Evolutionary conservation across 2,888 invertebrate species (phyloP).

Genomic region (Tenodera sinensis): DNA sequence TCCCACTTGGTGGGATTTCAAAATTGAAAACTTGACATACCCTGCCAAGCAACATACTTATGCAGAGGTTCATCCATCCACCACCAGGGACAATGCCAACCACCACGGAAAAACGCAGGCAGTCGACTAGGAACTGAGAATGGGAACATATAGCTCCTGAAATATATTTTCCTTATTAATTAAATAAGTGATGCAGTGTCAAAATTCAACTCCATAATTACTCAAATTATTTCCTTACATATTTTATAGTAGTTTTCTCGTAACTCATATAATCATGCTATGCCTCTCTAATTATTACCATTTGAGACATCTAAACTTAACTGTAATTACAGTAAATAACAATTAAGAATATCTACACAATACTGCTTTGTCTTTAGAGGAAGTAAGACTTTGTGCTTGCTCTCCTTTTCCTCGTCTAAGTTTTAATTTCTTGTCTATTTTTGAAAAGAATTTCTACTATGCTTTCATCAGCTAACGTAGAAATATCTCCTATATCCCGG

Average conservation of each 20-base stretch:
- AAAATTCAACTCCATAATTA: no score
- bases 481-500: constrained; percentile 84
- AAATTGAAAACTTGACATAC: no score
- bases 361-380: constrained; percentile 7
- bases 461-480: constrained; percentile 89
- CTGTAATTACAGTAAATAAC: constrained; percentile 11
- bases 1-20: no score
- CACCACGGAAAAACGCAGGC: no score
- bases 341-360: constrained; percentile 15
- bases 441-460: constrained; percentile 79
- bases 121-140: no score
- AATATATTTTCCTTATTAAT: no score
- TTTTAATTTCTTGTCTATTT: constrained; percentile 46
- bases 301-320: neutral
- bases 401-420: neutral
- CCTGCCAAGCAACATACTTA: no score
- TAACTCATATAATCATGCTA: neutral
- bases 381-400: neutral
- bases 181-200: no score
- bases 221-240: neutral
- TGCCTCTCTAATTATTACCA: neutral
- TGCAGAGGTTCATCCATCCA: no score
- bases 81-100: no score
- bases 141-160: no score
- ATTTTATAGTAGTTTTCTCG: neutral